Conservation (phyloP, 2,113 vertebrate genomes). For the Bathybates hornii region DNA sequence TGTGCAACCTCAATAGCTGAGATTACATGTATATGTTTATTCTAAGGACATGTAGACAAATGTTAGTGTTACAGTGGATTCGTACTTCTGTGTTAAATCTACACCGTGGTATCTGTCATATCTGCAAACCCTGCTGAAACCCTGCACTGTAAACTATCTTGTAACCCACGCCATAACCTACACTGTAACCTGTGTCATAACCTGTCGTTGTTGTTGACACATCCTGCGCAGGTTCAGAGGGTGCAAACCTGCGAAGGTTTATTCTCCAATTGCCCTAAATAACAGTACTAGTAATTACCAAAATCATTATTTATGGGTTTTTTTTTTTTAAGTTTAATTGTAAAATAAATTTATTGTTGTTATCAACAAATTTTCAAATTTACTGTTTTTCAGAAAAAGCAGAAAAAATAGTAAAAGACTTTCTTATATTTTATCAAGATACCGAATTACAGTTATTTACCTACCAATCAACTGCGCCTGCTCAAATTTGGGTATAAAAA, state of each 20-base stretch:
- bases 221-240: background rate
- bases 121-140: background rate
- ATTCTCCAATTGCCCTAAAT: background rate
- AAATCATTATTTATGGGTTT: rapidly evolving
- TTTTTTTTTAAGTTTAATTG: background rate
- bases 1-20: background rate
- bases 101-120: background rate
- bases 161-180: background rate
- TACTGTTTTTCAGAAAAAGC: background rate
- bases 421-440: background rate
- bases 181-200: background rate
- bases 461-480: background rate
- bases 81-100: background rate
- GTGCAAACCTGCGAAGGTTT: background rate
- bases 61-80: background rate
- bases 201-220: background rate
- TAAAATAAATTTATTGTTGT: background rate
- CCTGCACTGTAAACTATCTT: background rate
- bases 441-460: background rate
- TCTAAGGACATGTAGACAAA: background rate
- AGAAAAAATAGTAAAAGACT: background rate
- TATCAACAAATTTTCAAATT: background rate
- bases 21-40: background rate
- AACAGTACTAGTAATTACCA: background rate
- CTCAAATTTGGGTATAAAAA: background rate